Evolutionary conservation across 2,888 invertebrate species (phyloP), one percentile per base, ranked within the genome.

Genomic region (Lasiommata megera): DNA sequence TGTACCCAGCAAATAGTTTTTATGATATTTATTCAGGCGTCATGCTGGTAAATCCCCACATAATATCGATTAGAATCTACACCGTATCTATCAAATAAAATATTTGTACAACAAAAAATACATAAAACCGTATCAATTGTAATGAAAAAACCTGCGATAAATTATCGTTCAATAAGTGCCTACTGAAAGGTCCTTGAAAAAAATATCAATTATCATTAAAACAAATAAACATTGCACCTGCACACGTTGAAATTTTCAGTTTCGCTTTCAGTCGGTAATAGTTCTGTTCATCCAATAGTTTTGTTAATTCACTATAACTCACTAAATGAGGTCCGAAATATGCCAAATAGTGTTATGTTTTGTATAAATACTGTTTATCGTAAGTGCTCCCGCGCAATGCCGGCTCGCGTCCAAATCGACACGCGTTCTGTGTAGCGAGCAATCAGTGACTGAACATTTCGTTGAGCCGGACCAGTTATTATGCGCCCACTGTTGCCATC

Each of bases 401-500:
- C 75, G 79, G 77, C 72, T 71, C 60, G 67, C 62, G 64, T 69
- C 64, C 66, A 67, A 66, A 70, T 72, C 79, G 83, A 83, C 88
- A 84, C 77, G 83, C 88, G 83, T 74, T 77, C 82, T 67, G 73
- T 79, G 74, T 78, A 77, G 73, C 86, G 78, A 73, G 73, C 87
- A 82, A 84, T 86, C 82, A 79, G 81, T 77, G 75, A 90, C 90
- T 89, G 89, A 89, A 79, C 82, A 83, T 76, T 77, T 70, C 67
- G 72, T 72, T 67, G 74, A 65, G 76, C 64, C 82, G 83, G 77
- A 82, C 82, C 86, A 86, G 88, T 89, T 89, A 88, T 88, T 84
- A 88, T 88, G 88, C 88, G 86, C 84, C 85, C 85, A 87, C 85
- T 74, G 81, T 76, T 77, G 78, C 80, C 84, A 79, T 83, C 85